These are phyloP conservation scores for Spinus olivaceus DNA, from an alignment of 2,797 vertebrate genomes.

Conservation along the genomic window DNA sequence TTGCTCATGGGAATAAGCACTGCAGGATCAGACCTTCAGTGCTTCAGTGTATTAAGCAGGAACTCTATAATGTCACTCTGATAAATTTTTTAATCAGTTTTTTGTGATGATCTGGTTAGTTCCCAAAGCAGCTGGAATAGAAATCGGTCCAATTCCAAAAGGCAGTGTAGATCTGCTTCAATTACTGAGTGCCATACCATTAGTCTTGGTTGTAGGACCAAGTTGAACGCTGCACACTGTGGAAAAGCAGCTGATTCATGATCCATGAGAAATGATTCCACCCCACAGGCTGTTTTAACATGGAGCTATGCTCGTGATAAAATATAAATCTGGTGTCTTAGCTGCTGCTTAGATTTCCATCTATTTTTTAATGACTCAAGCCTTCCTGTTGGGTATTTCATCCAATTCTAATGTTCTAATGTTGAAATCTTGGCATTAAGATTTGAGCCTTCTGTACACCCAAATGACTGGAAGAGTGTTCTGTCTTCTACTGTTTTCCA, in stretches of 20 bases:
- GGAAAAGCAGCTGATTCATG: slow-evolving; percentile 56
- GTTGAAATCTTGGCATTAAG: slow-evolving; percentile 12
- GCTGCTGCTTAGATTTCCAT: slow-evolving; percentile 39
- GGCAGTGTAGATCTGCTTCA: slow-evolving; percentile 41
- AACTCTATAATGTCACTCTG: slow-evolving; percentile 13
- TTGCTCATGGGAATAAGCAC: background rate
- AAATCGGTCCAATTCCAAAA: slow-evolving; percentile 40
- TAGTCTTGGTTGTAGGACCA: slow-evolving; percentile 28
- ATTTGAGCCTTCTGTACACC: background rate
- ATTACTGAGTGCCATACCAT: background rate
- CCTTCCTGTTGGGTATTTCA: slow-evolving; percentile 51
- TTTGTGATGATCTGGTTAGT: slow-evolving; percentile 38
- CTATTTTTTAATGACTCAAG: slow-evolving; percentile 50
- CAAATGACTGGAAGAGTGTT: background rate
- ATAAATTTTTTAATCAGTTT: background rate
- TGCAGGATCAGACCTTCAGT: background rate
- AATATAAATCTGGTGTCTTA: slow-evolving; percentile 55
- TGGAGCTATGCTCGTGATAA: slow-evolving; percentile 27
- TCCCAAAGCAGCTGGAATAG: slow-evolving; percentile 46
- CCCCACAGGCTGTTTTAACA: slow-evolving; percentile 51
- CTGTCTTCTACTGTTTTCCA: background rate
- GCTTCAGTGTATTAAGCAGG: background rate
- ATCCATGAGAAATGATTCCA: slow-evolving; percentile 40
- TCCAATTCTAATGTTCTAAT: slow-evolving; percentile 52
- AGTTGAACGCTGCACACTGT: background rate